Evolutionary conservation across 1,140 invertebrate species (phyloP).

Genomic region (Dendrolimus kikuchii): DNA sequence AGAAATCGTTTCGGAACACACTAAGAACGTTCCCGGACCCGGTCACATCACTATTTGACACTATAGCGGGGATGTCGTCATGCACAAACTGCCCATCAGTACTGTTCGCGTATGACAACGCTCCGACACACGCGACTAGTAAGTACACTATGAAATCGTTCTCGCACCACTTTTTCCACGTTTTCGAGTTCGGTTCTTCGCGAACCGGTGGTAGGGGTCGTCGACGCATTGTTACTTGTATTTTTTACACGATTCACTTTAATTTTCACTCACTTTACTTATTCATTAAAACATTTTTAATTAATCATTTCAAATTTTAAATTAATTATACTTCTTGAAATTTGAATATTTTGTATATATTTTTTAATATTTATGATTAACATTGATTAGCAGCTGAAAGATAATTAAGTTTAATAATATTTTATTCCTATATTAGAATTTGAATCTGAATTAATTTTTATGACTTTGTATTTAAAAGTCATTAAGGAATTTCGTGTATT

Average conservation of each 20-base stretch:
- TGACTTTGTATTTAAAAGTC: too few species aligned
- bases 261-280: conserved; percentile 5
- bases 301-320: too few species aligned
- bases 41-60: conserved; percentile 87
- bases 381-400: too few species aligned
- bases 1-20: conserved; percentile 90
- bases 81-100: conserved; percentile 91
- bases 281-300: neutral
- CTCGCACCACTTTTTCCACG: conserved; percentile 42
- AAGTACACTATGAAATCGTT: conserved; percentile 70
- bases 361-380: too few species aligned
- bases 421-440: too few species aligned
- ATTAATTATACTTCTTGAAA: too few species aligned
- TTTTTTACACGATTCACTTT: conserved; percentile 9
- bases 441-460: too few species aligned
- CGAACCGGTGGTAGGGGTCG: conserved; percentile 56
- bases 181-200: conserved; percentile 46
- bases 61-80: conserved; percentile 93
- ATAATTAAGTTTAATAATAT: too few species aligned
- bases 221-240: conserved; percentile 44
- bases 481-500: too few species aligned
- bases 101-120: conserved; percentile 85
- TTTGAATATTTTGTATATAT: too few species aligned
- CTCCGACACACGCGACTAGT: conserved; percentile 77
- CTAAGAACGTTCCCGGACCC: conserved; percentile 77